These are phyloP conservation scores for Crossocerus cetratus DNA, from an alignment of 2,888 invertebrate genomes.

Conservation along the genomic window DNA sequence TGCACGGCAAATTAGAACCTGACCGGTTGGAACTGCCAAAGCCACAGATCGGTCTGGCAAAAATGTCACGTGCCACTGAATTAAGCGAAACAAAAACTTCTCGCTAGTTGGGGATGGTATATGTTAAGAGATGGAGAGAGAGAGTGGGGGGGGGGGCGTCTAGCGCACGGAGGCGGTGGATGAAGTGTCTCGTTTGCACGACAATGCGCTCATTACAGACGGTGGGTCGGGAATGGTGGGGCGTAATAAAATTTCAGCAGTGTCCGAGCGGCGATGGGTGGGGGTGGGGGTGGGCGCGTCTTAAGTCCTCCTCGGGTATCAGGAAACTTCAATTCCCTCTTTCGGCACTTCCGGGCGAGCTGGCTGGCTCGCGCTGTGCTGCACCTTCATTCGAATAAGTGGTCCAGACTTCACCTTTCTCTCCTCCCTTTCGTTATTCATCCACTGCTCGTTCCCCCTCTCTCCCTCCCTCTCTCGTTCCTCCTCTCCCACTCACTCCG, in stretches of 20 bases:
- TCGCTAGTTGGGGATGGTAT: neutral
- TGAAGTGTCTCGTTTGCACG: slow-evolving; percentile 55
- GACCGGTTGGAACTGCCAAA: neutral
- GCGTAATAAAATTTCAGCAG: slow-evolving; percentile 51
- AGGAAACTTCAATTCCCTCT: slow-evolving; percentile 61
- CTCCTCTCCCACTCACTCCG: no score
- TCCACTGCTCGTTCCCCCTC: slow-evolving; percentile 20
- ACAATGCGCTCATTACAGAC: slow-evolving; percentile 59
- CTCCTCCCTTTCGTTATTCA: slow-evolving; percentile 30
- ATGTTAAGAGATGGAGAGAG: no score
- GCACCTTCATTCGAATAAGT: slow-evolving; percentile 68
- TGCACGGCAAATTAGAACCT: no score
- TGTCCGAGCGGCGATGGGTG: slow-evolving; percentile 4
- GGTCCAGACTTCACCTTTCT: slow-evolving; percentile 51
- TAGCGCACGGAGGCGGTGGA: slow-evolving; percentile 12
- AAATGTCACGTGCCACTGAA: neutral
- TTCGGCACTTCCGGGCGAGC: slow-evolving; percentile 46
- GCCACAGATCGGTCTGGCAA: neutral
- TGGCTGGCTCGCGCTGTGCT: slow-evolving; percentile 31
- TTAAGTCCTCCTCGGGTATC: slow-evolving; percentile 40
- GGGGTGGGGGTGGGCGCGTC: neutral
- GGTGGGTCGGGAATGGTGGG: slow-evolving; percentile 30
- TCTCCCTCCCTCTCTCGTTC: slow-evolving; percentile 12
- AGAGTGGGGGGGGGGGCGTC: neutral
- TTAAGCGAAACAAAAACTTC: slow-evolving; percentile 23